phyloP scores from a whole-genome alignment of 2,797 vertebrate species.

The Epinephelus malabaricus region DNA sequence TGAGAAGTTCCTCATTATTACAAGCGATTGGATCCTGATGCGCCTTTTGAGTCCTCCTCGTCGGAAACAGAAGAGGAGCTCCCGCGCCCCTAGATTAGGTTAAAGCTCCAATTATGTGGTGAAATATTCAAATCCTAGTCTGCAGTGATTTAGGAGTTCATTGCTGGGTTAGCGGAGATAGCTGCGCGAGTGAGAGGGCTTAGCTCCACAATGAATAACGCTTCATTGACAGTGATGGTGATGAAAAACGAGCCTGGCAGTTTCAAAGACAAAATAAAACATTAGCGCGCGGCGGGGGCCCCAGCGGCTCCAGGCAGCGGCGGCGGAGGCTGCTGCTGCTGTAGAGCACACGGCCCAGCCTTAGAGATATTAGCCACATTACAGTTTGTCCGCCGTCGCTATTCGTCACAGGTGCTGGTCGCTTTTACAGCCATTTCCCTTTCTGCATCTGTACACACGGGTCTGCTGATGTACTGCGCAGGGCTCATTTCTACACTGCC shows the following conservation, averaged over 20 bases:
- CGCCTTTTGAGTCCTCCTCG: slow-evolving; percentile 73
- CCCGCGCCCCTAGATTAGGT: slow-evolving; percentile 80
- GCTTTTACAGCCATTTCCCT: slow-evolving; percentile 30
- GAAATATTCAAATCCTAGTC: slow-evolving; percentile 86
- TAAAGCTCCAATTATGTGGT: slow-evolving; percentile 84
- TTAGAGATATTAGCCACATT: slow-evolving; percentile 69
- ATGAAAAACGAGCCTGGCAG: slow-evolving; percentile 71
- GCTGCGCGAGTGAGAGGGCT: slow-evolving; percentile 67
- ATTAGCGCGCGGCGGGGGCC: slow-evolving; percentile 45
- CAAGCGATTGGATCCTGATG: slow-evolving; percentile 75
- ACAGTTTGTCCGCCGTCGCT: slow-evolving; percentile 29
- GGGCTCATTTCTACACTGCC: slow-evolving; percentile 47
- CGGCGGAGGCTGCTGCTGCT: slow-evolving; percentile 3
- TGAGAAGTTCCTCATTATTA: slow-evolving; percentile 82
- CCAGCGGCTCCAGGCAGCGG: slow-evolving; percentile 31
- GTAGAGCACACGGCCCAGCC: slow-evolving; percentile 40
- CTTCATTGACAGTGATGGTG: slow-evolving; percentile 80
- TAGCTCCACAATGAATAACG: slow-evolving; percentile 75
- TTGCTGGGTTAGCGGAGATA: slow-evolving; percentile 77
- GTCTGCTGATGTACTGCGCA: slow-evolving; percentile 40
- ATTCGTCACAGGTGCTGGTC: slow-evolving; percentile 58
- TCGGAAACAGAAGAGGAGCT: slow-evolving; percentile 74
- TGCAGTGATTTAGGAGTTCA: slow-evolving; percentile 84
- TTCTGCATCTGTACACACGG: slow-evolving; percentile 38
- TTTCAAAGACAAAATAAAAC: slow-evolving; percentile 81